Percentiles rank a stretch among this genome's conserved stretches.
Conservation (phyloP, 92 coral and sea anemone species). For the Pocillopora meandrina region DNA sequence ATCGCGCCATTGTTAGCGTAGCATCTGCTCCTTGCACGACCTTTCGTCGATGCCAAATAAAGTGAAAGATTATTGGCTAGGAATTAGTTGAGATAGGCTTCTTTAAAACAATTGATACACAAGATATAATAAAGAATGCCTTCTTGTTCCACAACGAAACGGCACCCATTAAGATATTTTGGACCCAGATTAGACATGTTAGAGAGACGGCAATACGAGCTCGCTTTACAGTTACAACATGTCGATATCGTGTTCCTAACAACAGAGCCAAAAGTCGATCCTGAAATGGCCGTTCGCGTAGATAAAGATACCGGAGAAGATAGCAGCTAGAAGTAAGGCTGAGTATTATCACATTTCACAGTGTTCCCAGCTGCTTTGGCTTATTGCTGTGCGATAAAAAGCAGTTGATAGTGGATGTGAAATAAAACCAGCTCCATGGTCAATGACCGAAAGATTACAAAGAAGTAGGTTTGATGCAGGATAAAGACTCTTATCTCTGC, state of each 20-base stretch:
- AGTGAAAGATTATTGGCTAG: neutral
- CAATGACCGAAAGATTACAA: neutral
- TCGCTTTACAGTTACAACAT: slow-evolving; percentile 22
- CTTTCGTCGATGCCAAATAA: neutral
- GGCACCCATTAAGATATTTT: neutral
- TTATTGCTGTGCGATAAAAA: neutral
- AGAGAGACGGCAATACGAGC: neutral
- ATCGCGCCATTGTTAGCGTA: neutral
- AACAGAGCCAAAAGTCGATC: slow-evolving; percentile 27
- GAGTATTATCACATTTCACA: neutral
- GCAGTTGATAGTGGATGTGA: neutral
- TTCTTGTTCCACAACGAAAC: neutral
- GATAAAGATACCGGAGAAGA: neutral
- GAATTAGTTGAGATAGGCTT: neutral
- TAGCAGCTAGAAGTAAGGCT: neutral
- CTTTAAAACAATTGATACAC: neutral
- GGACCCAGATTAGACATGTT: neutral
- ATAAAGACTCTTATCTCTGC: neutral
- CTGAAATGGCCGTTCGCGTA: slow-evolving; percentile 6
- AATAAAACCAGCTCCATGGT: slow-evolving; percentile 2
- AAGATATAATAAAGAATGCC: neutral
- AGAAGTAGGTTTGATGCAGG: neutral
- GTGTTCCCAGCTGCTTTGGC: neutral
- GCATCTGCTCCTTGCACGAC: neutral
- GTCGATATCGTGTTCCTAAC: slow-evolving; percentile 11